Conservation (phyloP, 2,113 vertebrate genomes). For the Aptenodytes patagonicus region DNA sequence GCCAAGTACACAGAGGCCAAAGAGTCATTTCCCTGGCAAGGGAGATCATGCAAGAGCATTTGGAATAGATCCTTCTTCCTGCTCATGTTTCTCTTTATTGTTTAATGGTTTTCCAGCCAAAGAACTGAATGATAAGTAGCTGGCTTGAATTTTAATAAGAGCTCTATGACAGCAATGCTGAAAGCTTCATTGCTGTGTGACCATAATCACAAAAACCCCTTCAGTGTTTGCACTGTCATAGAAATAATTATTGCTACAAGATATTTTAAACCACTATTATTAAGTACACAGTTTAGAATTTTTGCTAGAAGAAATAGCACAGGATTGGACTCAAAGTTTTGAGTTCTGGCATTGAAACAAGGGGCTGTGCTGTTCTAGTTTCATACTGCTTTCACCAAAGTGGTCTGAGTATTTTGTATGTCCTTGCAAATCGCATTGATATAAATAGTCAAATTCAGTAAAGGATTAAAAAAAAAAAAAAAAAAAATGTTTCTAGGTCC, state of each 20-base stretch:
- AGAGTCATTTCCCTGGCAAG: slow-evolving; percentile 30
- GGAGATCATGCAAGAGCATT: background rate
- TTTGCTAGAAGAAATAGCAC: background rate
- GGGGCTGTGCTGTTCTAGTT: background rate
- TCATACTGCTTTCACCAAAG: background rate
- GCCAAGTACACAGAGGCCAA: slow-evolving; percentile 19
- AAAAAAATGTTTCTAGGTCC: background rate
- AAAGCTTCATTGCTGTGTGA: slow-evolving; percentile 4
- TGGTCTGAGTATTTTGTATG: background rate
- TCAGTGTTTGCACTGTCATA: background rate
- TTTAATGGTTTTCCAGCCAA: background rate
- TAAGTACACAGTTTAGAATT: background rate
- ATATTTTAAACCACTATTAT: background rate
- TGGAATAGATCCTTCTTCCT: slow-evolving; percentile 31
- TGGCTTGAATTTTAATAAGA: slow-evolving; percentile 51
- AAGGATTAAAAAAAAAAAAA: background rate
- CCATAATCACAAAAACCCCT: background rate
- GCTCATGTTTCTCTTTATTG: slow-evolving; percentile 31
- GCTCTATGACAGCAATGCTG: background rate
- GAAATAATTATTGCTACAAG: slow-evolving; percentile 18
- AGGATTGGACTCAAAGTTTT: background rate
- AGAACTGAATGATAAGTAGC: slow-evolving; percentile 36
- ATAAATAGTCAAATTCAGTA: background rate
- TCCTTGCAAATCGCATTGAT: background rate
- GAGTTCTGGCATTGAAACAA: background rate